Base-by-base conservation (phyloP, 2,888 invertebrate genomes). In the Ennomos fuscantarius region DNA sequence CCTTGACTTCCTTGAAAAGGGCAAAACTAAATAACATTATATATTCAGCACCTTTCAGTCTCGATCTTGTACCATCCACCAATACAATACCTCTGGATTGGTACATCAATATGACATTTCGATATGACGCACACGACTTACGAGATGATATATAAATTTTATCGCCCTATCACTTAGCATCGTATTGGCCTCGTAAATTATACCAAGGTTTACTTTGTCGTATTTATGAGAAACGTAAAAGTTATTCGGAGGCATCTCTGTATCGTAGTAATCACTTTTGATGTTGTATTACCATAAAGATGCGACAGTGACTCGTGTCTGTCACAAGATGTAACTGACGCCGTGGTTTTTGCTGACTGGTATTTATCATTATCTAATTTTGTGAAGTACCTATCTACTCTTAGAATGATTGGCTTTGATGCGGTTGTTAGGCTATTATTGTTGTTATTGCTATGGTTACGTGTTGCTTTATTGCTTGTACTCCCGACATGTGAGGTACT, bases 141-240 rank as follows among this genome's bases (percentile, higher is more conserved):
- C 49, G 61, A 60, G 60, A 50, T 45, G 55, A 59, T 56, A 68
- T 68, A 68, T 69, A 68, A 66, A 82, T 68, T 87, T 89, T 86
- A 89, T 82, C 77, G 78, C 69, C 79, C 84, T 89, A 88, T 90
- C 89, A 88, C 90, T 90, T 90, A 88, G 80, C 83, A 70, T 74
- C 75, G 77, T 81, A 89, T 84, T 78, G 87, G 74, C 57, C 55
- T 83, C 84, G 78, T 90, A 90, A 89, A 89, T 86, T 73, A 73
- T 66, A 65, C 72, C 78, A 84, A 81, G 87, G 89, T 87, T 90
- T 89, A 79, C 73, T 78, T 76, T 79, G 89, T 89, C 89, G 82
- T 84, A 87, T 90, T 89, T 89, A 89, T 73, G 82, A 73, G 66
- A 47, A 32, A 52, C 47, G 57, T 63, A 63, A 65, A 63, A 60